Percentiles rank a stretch among this genome's conserved stretches.
Conservation (phyloP, 1,140 invertebrate species). For the Neotoxoptera formosana region DNA sequence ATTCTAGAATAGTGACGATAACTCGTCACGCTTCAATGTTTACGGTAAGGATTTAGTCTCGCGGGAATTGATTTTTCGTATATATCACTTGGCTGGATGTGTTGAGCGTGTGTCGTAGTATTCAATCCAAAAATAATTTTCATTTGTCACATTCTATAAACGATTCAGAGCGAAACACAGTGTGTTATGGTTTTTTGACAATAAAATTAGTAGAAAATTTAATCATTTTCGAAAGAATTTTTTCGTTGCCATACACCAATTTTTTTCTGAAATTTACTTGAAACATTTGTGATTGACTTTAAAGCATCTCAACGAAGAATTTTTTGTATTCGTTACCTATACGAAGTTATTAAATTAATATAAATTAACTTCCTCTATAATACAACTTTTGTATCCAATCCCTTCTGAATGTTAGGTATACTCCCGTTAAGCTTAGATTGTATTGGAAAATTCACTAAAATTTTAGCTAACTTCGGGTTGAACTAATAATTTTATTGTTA, state of each 20-base stretch:
- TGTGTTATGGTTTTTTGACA: background rate
- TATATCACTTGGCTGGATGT: background rate
- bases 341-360: background rate
- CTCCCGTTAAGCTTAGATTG: no score
- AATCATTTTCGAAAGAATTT: background rate
- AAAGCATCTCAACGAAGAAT: background rate
- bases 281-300: background rate
- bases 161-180: background rate
- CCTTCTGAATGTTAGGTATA: background rate
- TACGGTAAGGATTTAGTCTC: background rate
- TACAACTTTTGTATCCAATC: background rate
- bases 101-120: background rate
- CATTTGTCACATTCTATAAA: background rate
- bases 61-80: background rate
- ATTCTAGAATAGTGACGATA: background rate
- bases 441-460: no score
- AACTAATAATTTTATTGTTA: background rate
- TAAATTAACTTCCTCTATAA: background rate
- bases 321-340: background rate
- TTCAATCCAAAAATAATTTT: background rate
- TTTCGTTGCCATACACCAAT: background rate
- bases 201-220: background rate
- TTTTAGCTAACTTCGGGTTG: no score
- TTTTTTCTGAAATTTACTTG: background rate
- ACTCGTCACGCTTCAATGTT: slow-evolving; percentile 4